phyloP scores from a whole-genome alignment of 2,888 invertebrate species.

The Plemyria rubiginata region DNA sequence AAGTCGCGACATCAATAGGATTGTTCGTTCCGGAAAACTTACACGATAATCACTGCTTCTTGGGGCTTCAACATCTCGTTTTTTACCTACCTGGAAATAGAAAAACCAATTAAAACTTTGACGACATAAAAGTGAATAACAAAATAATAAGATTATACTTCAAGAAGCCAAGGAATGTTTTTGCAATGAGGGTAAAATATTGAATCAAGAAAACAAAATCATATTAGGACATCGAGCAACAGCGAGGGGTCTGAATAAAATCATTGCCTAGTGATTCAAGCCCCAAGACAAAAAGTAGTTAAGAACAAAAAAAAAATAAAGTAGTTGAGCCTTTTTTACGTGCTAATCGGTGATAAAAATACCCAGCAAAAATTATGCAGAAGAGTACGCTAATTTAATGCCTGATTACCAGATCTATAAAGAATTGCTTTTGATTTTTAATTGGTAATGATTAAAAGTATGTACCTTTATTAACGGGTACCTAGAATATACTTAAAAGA shows the following conservation, averaged over 20 bases:
- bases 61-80: constrained; percentile 45
- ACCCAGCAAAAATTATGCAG: no score
- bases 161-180: neutral
- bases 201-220: neutral
- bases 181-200: neutral
- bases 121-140: neutral
- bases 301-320: no score
- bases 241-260: no score
- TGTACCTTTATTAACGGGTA: neutral
- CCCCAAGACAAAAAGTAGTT: no score
- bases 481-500: neutral
- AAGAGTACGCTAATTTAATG: no score
- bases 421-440: no score
- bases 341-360: no score
- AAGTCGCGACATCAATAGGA: constrained; percentile 52
- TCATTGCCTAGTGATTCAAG: no score
- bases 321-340: no score
- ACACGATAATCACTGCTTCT: constrained; percentile 50
- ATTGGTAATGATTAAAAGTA: no score
- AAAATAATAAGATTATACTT: neutral
- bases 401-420: no score
- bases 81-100: constrained; percentile 61
- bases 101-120: constrained; percentile 34
- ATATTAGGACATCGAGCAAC: neutral
- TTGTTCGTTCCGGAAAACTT: constrained; percentile 51